phyloP scores from a whole-genome alignment of 2,797 vertebrate species.

The Micropoecilia bifurca region DNA sequence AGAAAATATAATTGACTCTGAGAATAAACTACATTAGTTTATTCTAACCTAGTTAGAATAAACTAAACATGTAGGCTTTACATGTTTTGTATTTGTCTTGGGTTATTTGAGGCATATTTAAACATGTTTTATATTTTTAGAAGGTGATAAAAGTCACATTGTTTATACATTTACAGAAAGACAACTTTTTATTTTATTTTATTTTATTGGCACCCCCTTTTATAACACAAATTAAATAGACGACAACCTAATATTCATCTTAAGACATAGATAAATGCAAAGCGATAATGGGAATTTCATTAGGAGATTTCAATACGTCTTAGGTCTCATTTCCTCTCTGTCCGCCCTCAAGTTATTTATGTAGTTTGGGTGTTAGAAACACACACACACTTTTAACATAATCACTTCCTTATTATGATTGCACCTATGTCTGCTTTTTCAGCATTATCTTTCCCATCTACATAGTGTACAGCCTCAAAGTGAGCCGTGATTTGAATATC shows the following conservation, averaged over 20 bases:
- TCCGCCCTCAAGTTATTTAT: slow-evolving; percentile 30
- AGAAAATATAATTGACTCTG: not conserved
- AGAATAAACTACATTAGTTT: too few species aligned
- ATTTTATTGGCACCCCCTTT: not conserved
- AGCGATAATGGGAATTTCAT: slow-evolving; percentile 24
- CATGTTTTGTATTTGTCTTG: not conserved
- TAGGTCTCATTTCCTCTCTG: slow-evolving; percentile 22
- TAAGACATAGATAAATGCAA: slow-evolving; percentile 18
- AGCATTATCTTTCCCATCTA: slow-evolving; percentile 69
- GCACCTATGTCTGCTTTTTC: slow-evolving; percentile 64
- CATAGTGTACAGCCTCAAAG: slow-evolving; percentile 34
- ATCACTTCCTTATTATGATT: slow-evolving; percentile 67
- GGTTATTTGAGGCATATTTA: not conserved
- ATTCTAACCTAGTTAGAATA: too few species aligned
- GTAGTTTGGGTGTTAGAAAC: slow-evolving; percentile 32
- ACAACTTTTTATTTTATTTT: not conserved
- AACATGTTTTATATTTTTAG: not conserved
- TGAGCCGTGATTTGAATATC: slow-evolving; percentile 60
- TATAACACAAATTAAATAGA: slow-evolving; percentile 11
- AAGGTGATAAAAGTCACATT: not conserved
- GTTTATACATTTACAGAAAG: not conserved
- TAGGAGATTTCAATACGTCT: slow-evolving; percentile 29
- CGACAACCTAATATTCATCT: slow-evolving; percentile 3
- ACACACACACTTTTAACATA: slow-evolving; percentile 14
- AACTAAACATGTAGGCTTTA: too few species aligned